These are phyloP conservation scores for Melanerpes aurifrons DNA, from an alignment of 2,113 vertebrate species.

Conservation along the genomic window DNA sequence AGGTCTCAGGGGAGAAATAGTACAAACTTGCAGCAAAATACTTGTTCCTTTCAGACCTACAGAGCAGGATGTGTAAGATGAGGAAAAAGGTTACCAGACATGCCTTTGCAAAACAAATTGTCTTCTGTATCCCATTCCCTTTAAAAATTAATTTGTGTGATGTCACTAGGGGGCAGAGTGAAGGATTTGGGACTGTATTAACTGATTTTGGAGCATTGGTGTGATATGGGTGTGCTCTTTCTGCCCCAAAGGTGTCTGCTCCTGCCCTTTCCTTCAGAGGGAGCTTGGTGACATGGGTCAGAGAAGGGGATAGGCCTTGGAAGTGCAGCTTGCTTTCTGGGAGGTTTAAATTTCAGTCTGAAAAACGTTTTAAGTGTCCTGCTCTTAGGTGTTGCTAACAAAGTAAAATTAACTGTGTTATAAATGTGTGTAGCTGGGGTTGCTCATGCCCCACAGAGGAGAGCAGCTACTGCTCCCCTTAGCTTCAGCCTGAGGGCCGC, in stretches of 20 bases:
- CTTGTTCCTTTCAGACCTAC: accelerated
- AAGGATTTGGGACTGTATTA: accelerated
- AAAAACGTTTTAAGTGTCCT: background rate
- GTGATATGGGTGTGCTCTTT: accelerated
- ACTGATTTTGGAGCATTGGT: accelerated
- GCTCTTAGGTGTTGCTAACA: accelerated
- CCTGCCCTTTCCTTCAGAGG: accelerated
- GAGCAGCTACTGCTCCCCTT: background rate
- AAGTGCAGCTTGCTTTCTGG: accelerated
- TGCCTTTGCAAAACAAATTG: accelerated
- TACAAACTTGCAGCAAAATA: background rate
- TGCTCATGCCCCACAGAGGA: background rate
- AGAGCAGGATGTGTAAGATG: accelerated
- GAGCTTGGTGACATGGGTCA: accelerated
- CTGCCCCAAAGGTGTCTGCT: background rate
- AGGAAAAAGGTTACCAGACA: accelerated
- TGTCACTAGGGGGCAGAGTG: background rate
- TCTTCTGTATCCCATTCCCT: accelerated
- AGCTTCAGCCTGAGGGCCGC: background rate
- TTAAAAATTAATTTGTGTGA: accelerated
- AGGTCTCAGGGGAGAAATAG: background rate
- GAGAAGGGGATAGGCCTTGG: accelerated
- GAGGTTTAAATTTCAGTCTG: accelerated
- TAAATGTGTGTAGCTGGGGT: accelerated
- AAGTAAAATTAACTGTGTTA: accelerated